Conservation (phyloP, 2,113 vertebrate genomes). For the Pluvianellus socialis region DNA sequence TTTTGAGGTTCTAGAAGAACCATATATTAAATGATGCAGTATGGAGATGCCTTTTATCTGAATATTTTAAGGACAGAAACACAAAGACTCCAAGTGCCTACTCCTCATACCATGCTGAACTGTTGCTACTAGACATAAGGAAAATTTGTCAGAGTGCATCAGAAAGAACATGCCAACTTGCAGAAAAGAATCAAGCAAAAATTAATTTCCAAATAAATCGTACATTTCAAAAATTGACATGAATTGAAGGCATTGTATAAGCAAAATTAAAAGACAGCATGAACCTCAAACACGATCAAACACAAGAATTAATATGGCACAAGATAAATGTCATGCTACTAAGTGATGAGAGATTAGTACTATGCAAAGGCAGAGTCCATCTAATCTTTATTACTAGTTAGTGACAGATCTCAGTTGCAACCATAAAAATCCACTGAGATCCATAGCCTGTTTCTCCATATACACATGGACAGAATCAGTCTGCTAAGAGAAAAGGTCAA, state of each 20-base stretch:
- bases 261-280: not conserved
- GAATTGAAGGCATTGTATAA: not conserved
- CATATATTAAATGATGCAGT: not conserved
- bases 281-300: not conserved
- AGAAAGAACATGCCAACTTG: not conserved
- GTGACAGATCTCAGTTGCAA: not conserved
- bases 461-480: not conserved
- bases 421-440: not conserved
- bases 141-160: not conserved
- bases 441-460: not conserved
- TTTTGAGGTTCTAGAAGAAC: not conserved
- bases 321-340: not conserved
- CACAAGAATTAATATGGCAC: not conserved
- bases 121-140: not conserved
- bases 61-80: not conserved
- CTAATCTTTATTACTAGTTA: not conserved
- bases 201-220: not conserved
- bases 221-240: not conserved
- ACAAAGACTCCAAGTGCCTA: not conserved
- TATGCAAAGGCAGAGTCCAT: not conserved
- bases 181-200: not conserved
- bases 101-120: not conserved
- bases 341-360: not conserved
- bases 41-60: not conserved
- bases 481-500: not conserved